Evolutionary conservation across 2,113 vertebrate genomes (phyloP), one percentile per base, ranked within the genome.

Genomic region (Tamias sibiricus): DNA sequence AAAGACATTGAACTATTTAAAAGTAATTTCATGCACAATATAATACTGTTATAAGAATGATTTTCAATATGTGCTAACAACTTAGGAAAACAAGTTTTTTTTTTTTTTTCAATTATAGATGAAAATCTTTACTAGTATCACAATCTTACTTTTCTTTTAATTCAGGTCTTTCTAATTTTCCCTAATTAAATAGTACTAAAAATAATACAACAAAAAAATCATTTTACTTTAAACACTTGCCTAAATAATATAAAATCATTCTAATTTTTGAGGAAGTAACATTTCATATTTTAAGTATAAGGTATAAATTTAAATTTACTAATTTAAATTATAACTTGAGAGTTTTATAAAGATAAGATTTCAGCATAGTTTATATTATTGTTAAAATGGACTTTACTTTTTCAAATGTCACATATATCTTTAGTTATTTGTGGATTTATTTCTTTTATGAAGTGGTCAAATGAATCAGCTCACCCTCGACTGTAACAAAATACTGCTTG

Each of bases 401-500:
- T 94, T 72, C 72, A 37, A 96, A 66, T 16, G 19, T 32, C 88
- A 92, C 49, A n/a, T 59, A n/a, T 69, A 79, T 26, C 91, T 69
- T 87, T 87, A 35, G 81, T 35, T 72, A 94, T 74, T 94, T 95
- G 91, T 68, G 90, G 97, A 97, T 93, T 97, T 98, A 84, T 94
- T 97, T 98, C 98, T 98, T 98, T 98, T 98, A 80, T 1, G 69
- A 97, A 98, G 98, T 26, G 82, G 94, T 97, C 98, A 98, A 98
- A 98, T 98, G 98, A 98, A 99, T 98, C 98, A 98, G 98, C 94
- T 98, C 98, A 98, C 98, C 97, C 98, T 98, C 96, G 97, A 98
- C 98, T 99, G 99, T 98, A 99, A 98, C 98, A 98, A 97, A 98
- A 99, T 0, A 97, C 98, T 98, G 98, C 98, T 97, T 97, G 98